These are phyloP conservation scores for Thunnus thynnus DNA, from an alignment of 2,113 vertebrate genomes.

Conservation along the genomic window DNA sequence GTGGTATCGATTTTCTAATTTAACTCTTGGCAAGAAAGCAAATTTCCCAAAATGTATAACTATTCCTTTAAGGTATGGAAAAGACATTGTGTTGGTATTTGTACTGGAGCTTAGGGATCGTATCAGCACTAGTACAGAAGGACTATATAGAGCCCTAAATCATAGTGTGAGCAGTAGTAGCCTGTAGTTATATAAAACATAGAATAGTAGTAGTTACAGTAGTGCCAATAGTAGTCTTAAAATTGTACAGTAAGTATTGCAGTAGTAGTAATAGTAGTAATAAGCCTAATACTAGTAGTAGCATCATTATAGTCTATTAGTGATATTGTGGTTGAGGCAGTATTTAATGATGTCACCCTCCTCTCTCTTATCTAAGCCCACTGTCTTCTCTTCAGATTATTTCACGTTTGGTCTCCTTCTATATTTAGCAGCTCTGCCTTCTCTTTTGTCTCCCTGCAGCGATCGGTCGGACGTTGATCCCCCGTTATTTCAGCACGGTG, in stretches of 20 bases:
- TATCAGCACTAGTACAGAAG: background rate
- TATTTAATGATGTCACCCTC: background rate
- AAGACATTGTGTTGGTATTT: background rate
- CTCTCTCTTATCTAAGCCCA: background rate
- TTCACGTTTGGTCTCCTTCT: background rate
- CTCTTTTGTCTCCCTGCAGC: conserved; percentile 83
- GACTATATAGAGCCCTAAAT: background rate
- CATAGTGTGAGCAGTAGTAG: background rate
- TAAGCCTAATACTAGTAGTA: background rate
- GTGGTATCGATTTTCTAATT: too few relatives aligned
- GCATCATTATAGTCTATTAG: background rate
- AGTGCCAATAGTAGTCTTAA: background rate
- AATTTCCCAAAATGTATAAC: too few relatives aligned
- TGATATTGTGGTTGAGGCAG: background rate
- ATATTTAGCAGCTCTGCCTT: conserved; percentile 27
- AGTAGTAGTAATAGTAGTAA: background rate
- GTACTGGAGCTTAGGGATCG: background rate
- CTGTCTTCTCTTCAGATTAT: background rate
- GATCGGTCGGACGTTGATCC: conserved; percentile 98
- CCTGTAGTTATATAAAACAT: background rate
- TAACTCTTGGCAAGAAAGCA: too few relatives aligned
- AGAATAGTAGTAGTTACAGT: background rate
- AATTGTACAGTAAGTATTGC: background rate
- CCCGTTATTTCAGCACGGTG: conserved; percentile 99
- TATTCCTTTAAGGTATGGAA: background rate